Conservation (phyloP, 2,113 vertebrate genomes). For the Brevimyrus niger region DNA sequence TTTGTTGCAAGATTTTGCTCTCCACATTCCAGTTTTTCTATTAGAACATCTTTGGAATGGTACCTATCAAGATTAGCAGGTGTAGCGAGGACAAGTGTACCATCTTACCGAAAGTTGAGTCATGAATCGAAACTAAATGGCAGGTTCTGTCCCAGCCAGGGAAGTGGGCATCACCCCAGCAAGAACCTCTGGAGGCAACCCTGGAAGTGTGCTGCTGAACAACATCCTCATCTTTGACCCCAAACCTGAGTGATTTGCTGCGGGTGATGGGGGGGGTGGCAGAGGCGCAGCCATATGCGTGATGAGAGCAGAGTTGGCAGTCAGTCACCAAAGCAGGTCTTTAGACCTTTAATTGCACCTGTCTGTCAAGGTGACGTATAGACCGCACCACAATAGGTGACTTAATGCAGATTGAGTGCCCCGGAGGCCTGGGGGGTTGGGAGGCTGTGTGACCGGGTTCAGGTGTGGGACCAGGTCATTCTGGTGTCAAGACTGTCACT, state of each 20-base stretch:
- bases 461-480: conserved; percentile 1
- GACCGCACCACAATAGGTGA: conserved; percentile 34
- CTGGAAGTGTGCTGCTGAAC: not conserved
- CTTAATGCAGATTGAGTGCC: conserved; percentile 18
- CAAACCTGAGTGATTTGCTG: conserved; percentile 9
- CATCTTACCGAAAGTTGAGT: not conserved
- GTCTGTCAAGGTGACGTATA: conserved; percentile 45
- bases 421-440: not conserved
- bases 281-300: conserved; percentile 25
- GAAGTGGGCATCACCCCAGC: not conserved
- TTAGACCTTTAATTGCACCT: conserved; percentile 53
- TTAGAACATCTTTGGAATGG: not conserved
- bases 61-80: not conserved
- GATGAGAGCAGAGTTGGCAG: conserved; percentile 40
- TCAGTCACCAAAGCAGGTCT: conserved; percentile 32
- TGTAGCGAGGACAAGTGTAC: not conserved
- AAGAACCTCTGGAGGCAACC: not conserved
- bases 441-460: not conserved
- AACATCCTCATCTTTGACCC: not conserved
- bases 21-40: not conserved
- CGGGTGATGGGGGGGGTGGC: not conserved
- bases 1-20: not conserved
- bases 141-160: not conserved
- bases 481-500: not conserved
- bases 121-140: not conserved